Evolutionary conservation across 2,888 invertebrate genomes (phyloP), one percentile per base, ranked within the genome.

Genomic region (Drosophila nigritarsus): DNA sequence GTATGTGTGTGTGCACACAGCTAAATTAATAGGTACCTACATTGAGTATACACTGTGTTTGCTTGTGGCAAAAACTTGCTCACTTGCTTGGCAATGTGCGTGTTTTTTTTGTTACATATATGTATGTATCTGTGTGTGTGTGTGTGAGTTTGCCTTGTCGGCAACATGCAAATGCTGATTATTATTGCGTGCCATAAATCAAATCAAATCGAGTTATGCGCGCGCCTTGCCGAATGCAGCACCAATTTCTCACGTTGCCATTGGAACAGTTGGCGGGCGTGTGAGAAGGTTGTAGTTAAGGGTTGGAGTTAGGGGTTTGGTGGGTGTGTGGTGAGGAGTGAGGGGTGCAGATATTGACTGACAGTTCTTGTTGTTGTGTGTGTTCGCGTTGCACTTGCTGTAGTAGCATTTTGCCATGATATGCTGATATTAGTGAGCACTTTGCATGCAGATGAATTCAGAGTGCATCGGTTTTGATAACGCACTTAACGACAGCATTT

Each of bases 161-260:
- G 75, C 67, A 70, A 78, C 73, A 81, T 89, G 89, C 75, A 85
- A 90, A 87, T 83, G 65, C 69, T 74, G 90, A 87, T 89, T 87
- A 87, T 82, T 87, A 89, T 87, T 87, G 90, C 88, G 88, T 78
- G 77, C 69, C 88, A 89, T 90, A 87, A 87, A 90, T 87, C 90
- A 89, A 73, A 90, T 61, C 64, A 62, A 86, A 88, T 84, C 74
- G 77, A 86, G 80, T 76, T 90, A 88, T 86, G 80, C 72, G 77
- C 87, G 65, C 89, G 70, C 80, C 72, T 83, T 85, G 65, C 56
- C 55, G 76, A 73, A 75, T 82, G 73, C 83, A 82, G 53, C 77
- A 73, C 65, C 55, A 78, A 60, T 75, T 66, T 64, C 69, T 62
- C 82, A 67, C 71, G 48, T 30, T n/a, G 8, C n/a, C n/a, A 24